Evolutionary conservation across 2,888 invertebrate species (phyloP).

Genomic region (Scrobipalpa atriplicella): DNA sequence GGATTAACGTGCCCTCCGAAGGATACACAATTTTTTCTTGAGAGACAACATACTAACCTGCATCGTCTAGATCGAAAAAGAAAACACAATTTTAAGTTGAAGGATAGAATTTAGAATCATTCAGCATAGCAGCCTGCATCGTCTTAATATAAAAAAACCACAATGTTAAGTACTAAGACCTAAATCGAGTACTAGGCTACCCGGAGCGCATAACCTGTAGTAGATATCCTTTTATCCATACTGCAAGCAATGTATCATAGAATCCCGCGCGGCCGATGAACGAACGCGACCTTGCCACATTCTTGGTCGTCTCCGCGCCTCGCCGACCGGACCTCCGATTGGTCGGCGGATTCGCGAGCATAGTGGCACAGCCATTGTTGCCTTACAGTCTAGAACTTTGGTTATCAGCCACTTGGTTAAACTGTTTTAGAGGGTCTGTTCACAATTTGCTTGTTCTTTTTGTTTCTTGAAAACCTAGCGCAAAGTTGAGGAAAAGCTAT

Average conservation of each 20-base stretch:
- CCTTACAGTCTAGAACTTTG: constrained; percentile 28
- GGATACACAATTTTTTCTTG: too few species aligned
- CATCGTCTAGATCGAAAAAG: too few species aligned
- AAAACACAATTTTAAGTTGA: too few species aligned
- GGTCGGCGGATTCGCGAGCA: constrained; percentile 33
- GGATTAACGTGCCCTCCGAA: too few species aligned
- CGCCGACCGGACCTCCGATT: constrained; percentile 32
- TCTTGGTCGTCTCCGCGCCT: constrained; percentile 29
- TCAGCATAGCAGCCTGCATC: too few species aligned
- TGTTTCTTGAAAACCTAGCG: not conserved
- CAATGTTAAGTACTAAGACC: not conserved
- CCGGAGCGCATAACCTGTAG: constrained; percentile 7
- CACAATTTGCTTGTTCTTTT: not conserved
- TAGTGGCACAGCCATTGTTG: constrained; percentile 31
- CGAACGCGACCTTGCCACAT: constrained; percentile 59
- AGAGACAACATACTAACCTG: too few species aligned
- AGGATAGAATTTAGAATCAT: too few species aligned
- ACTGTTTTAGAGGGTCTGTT: not conserved
- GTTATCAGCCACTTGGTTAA: constrained; percentile 21
- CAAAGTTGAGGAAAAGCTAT: not conserved
- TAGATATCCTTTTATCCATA: constrained; percentile 31
- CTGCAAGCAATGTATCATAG: constrained; percentile 37
- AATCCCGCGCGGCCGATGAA: constrained; percentile 68
- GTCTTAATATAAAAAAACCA: too few species aligned
- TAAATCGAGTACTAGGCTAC: not conserved